Conservation (phyloP, 2,888 invertebrate genomes). For the Charanyca ferruginea region DNA sequence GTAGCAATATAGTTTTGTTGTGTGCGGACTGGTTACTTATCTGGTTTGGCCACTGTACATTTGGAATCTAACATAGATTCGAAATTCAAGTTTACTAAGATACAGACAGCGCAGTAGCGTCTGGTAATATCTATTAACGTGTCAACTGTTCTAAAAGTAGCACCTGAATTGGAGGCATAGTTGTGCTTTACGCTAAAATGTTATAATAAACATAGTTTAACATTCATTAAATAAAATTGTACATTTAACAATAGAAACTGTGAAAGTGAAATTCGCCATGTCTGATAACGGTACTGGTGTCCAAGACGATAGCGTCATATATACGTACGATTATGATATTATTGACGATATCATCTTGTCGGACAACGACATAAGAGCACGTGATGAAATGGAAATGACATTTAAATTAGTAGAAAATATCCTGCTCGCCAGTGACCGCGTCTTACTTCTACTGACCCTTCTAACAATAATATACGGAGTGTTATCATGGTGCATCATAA, state of each 20-base stretch:
- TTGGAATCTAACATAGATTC: too few species aligned
- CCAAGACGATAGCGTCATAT: not conserved
- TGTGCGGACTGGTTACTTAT: too few species aligned
- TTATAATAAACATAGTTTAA: not conserved
- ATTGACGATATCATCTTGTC: not conserved
- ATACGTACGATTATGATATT: not conserved
- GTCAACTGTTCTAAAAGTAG: not conserved
- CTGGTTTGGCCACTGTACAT: too few species aligned
- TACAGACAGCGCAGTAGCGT: not conserved
- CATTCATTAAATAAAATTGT: not conserved
- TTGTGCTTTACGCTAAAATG: not conserved
- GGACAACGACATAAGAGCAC: not conserved
- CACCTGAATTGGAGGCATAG: not conserved
- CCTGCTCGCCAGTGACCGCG: not conserved
- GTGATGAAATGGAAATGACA: not conserved
- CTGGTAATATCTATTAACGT: not conserved
- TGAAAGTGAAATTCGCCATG: not conserved
- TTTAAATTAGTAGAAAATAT: not conserved
- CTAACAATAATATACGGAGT: not conserved
- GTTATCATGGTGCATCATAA: conserved; percentile 1
- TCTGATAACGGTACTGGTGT: not conserved
- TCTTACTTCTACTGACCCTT: not conserved
- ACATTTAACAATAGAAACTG: too few species aligned
- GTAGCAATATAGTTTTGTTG: too few species aligned
- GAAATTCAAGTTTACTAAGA: not conserved